phyloP scores from a whole-genome alignment of 2,888 invertebrate species.

The Oligia latruncula region DNA sequence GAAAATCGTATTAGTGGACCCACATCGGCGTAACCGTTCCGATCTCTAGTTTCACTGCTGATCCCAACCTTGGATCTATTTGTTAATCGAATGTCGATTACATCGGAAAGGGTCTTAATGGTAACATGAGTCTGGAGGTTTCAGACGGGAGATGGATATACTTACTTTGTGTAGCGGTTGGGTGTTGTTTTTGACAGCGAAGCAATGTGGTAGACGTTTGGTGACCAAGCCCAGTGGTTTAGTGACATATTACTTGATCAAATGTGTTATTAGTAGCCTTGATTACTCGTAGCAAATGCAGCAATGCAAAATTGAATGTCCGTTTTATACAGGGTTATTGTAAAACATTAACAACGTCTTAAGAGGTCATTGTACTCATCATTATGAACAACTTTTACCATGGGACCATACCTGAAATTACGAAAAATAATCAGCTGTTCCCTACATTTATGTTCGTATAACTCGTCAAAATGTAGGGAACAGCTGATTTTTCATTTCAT shows the following conservation, averaged over 20 bases:
- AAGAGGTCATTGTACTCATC: no score
- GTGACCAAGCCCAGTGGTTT: not conserved
- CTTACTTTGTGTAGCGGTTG: not conserved
- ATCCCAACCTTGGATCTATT: conserved; percentile 60
- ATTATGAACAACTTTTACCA: no score
- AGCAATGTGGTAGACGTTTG: not conserved
- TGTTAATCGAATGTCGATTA: conserved; percentile 47
- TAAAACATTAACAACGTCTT: no score
- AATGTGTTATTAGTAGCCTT: not conserved
- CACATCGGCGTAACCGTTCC: conserved; percentile 74
- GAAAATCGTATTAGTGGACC: conserved; percentile 71
- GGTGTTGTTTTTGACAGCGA: not conserved
- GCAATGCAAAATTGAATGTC: not conserved
- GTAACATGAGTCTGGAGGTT: not conserved
- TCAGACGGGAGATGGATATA: not conserved
- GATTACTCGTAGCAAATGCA: not conserved
- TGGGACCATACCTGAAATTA: no score
- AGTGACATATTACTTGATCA: not conserved
- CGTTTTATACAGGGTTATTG: no score
- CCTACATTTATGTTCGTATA: no score
- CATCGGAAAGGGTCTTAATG: conserved; percentile 16
- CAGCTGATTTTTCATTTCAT: no score
- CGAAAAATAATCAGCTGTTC: no score
- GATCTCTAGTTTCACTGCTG: conserved; percentile 73
- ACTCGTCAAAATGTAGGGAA: no score